Conservation (phyloP, 35 echinoderm and acorn worm genomes). For the Heliocidaris tuberculata region DNA sequence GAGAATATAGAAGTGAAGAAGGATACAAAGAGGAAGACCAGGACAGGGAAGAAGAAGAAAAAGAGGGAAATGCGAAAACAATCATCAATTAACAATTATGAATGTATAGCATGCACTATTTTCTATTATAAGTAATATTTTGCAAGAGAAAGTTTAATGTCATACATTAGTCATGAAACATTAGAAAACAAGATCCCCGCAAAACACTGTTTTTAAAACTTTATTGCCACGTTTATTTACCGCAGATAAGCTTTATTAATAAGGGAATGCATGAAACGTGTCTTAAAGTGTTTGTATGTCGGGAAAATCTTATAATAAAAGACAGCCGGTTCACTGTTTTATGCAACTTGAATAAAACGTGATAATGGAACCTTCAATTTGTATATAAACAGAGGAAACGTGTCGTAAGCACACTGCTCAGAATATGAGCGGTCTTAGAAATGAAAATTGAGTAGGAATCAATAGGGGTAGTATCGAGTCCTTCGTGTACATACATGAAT, state of each 20-base stretch:
- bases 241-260: background rate
- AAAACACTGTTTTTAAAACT: no score
- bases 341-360: background rate
- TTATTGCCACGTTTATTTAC: no score
- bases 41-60: no score
- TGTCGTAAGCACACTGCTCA: background rate
- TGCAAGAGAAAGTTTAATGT: no score
- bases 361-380: background rate
- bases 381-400: background rate
- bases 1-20: no score
- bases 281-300: background rate
- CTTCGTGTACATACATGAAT: background rate
- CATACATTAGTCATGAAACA: no score
- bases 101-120: no score
- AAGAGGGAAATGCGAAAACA: no score
- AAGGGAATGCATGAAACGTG: background rate
- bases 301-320: background rate
- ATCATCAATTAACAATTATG: no score
- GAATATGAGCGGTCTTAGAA: background rate
- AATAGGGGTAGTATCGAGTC: background rate
- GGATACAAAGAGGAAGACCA: no score
- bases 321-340: background rate
- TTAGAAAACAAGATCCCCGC: no score
- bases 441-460: background rate
- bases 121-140: no score